These are phyloP conservation scores for Anthonomus grandis DNA, from an alignment of 1,140 invertebrate genomes.

Conservation along the genomic window DNA sequence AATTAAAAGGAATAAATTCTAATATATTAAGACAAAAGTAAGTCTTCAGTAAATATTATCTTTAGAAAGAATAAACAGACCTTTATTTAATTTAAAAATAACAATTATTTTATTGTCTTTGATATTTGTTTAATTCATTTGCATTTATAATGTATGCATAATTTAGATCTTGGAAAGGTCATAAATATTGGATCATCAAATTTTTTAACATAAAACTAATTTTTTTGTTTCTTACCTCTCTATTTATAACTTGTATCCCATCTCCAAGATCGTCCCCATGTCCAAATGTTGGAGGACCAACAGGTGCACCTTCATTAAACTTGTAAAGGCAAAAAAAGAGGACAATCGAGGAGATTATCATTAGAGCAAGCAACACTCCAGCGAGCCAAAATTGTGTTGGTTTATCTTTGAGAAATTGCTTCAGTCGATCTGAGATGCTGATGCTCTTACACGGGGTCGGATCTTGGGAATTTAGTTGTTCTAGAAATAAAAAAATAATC, in stretches of 20 bases:
- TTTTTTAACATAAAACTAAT: too few relatives aligned
- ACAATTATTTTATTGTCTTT: too few relatives aligned
- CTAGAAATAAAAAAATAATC: conserved; percentile 8
- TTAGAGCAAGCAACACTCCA: not conserved
- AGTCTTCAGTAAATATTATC: too few relatives aligned
- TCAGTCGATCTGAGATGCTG: not conserved
- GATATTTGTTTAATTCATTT: too few relatives aligned
- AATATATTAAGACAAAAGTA: too few relatives aligned
- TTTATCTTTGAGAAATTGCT: conserved; percentile 1
- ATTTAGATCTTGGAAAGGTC: too few relatives aligned
- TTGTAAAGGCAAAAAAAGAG: conserved; percentile 5
- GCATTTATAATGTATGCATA: too few relatives aligned
- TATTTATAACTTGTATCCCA: conserved; percentile 18
- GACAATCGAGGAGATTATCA: not conserved
- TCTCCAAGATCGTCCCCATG: conserved; percentile 18
- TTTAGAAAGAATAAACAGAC: too few relatives aligned
- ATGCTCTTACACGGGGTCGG: not conserved
- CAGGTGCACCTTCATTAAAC: not conserved
- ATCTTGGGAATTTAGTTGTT: not conserved
- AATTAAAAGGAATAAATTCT: too few relatives aligned
- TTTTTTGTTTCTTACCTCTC: conserved; percentile 19
- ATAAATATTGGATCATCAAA: too few relatives aligned
- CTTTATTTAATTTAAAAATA: too few relatives aligned
- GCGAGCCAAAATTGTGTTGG: not conserved
- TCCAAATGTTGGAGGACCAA: not conserved